Evolutionary conservation across 1,140 invertebrate species (phyloP).

Genomic region (Drosophila trapezifrons): DNA sequence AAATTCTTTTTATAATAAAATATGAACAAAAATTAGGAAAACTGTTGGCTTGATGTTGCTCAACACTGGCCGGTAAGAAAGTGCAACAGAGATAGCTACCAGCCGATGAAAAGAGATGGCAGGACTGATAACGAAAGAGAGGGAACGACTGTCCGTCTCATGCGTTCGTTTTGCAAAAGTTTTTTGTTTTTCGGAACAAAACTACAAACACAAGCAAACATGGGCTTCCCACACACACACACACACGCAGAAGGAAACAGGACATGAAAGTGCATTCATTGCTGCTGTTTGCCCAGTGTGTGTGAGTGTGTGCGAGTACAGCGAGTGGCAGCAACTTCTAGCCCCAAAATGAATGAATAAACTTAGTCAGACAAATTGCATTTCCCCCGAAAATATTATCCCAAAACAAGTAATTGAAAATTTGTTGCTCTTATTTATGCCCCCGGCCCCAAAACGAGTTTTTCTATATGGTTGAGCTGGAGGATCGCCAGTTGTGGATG

Average conservation of each 20-base stretch:
- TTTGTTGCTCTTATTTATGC: slow-evolving; percentile 74
- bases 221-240: slow-evolving; percentile 26
- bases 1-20: too few relatives aligned
- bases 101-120: background rate
- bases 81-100: background rate
- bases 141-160: slow-evolving; percentile 6
- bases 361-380: slow-evolving; percentile 80
- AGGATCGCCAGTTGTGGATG: background rate
- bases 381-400: slow-evolving; percentile 78
- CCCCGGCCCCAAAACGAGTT: background rate
- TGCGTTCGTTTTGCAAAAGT: slow-evolving; percentile 61
- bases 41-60: too few relatives aligned
- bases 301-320: slow-evolving; percentile 16
- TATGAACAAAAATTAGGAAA: too few relatives aligned
- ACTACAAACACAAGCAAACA: slow-evolving; percentile 75
- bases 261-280: slow-evolving; percentile 64
- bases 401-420: slow-evolving; percentile 80
- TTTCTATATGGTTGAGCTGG: too few relatives aligned
- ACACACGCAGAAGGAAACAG: slow-evolving; percentile 37
- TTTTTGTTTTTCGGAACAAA: slow-evolving; percentile 66
- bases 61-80: slow-evolving; percentile 1
- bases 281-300: slow-evolving; percentile 56
- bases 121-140: background rate
- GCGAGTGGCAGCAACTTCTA: slow-evolving; percentile 58
- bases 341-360: slow-evolving; percentile 76